Conservation (phyloP, 1,140 invertebrate species). For the Bombus superbus region DNA sequence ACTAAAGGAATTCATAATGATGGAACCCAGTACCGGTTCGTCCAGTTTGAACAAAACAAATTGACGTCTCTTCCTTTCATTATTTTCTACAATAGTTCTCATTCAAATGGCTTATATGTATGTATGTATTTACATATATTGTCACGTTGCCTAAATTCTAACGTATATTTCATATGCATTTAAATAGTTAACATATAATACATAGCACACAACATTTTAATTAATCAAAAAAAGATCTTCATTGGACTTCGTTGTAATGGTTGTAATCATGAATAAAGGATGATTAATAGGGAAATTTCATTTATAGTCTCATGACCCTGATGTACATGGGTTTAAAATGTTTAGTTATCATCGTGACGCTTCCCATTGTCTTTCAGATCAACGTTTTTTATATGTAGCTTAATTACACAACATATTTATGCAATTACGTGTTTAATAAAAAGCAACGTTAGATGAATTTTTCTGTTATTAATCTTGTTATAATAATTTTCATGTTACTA, state of each 20-base stretch:
- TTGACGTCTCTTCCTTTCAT: not conserved
- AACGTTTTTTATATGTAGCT: not conserved
- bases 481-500: no score
- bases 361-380: not conserved
- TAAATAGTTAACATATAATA: not conserved
- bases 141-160: not conserved
- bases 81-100: not conserved
- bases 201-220: not conserved
- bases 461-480: not conserved
- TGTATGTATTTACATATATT: not conserved
- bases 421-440: not conserved
- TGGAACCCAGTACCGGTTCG: not conserved
- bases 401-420: not conserved
- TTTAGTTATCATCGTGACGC: not conserved
- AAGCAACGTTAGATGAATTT: not conserved
- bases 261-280: not conserved
- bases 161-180: not conserved
- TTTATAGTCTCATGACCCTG: conserved; percentile 1
- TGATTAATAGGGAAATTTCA: not conserved
- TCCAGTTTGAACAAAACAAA: conserved; percentile 4
- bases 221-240: not conserved
- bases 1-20: conserved; percentile 7
- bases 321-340: not conserved
- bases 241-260: not conserved
- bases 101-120: not conserved